phyloP scores from a whole-genome alignment of 2,113 vertebrate genomes.

The Cygnus buccinator region DNA sequence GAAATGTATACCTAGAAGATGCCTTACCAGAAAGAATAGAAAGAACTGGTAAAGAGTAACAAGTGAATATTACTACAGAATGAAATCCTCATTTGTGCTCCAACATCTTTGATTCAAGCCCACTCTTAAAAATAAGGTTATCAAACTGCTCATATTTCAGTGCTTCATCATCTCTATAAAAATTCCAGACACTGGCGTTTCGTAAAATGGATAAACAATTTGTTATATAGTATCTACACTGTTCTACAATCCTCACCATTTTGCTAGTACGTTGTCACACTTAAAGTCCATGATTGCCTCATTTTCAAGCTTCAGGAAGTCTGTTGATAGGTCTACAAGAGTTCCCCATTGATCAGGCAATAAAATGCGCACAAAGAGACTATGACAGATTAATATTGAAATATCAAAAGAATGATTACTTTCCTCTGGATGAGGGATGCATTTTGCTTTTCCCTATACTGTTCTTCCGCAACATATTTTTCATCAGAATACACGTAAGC shows the following conservation, averaged over 20 bases:
- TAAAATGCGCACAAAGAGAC: not conserved
- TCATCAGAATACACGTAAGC: not conserved
- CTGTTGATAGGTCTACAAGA: not conserved
- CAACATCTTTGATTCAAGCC: not conserved
- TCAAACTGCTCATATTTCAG: not conserved
- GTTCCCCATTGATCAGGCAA: not conserved
- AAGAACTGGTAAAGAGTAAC: not conserved
- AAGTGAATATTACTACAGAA: not conserved
- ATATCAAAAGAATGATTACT: not conserved
- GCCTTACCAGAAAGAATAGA: not conserved
- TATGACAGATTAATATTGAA: not conserved
- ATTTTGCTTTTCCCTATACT: not conserved
- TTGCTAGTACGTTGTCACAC: not conserved
- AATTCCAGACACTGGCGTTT: not conserved
- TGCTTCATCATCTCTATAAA: rapidly evolving
- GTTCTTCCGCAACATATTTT: not conserved
- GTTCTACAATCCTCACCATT: not conserved
- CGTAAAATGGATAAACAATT: not conserved
- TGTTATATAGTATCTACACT: not conserved
- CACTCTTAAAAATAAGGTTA: not conserved
- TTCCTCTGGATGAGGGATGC: not conserved
- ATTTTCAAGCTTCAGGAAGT: not conserved
- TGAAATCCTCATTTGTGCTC: not conserved
- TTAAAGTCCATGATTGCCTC: not conserved
- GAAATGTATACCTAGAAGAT: not conserved